Evolutionary conservation across 2,888 invertebrate genomes (phyloP).

Genomic region (Nycteola revayana): DNA sequence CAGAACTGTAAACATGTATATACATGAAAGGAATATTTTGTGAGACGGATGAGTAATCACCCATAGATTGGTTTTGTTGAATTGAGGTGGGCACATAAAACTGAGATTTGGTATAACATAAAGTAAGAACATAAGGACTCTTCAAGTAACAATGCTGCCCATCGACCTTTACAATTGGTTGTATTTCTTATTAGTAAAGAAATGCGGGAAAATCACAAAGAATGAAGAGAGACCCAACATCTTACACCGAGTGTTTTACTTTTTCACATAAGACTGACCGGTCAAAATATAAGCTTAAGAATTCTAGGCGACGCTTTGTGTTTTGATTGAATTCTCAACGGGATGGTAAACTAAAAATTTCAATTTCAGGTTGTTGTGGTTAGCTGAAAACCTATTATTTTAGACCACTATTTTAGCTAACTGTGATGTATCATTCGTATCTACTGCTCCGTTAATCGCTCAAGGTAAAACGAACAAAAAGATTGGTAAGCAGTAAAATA

Average conservation of each 20-base stretch:
- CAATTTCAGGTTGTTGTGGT: too few species aligned
- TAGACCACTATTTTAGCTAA: too few species aligned
- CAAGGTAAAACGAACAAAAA: conserved; percentile 27
- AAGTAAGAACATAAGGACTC: conserved; percentile 43
- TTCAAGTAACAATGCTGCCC: conserved; percentile 45
- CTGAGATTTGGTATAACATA: conserved; percentile 38
- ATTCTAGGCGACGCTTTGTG: too few species aligned
- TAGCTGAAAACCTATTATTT: too few species aligned
- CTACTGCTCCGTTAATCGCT: conserved; percentile 17
- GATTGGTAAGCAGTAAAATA: conserved; percentile 16
- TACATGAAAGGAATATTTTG: neutral
- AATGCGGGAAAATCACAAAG: conserved; percentile 9
- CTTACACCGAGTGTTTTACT: too few species aligned
- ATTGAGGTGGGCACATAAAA: conserved; percentile 22
- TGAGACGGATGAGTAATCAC: conserved; percentile 3
- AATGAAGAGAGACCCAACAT: neutral
- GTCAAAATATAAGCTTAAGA: too few species aligned
- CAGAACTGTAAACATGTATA: conserved; percentile 8
- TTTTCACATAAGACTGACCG: too few species aligned
- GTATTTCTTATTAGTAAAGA: conserved; percentile 28
- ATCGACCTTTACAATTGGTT: conserved; percentile 39
- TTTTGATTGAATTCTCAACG: too few species aligned
- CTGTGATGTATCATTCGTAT: too few species aligned
- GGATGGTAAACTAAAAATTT: too few species aligned
- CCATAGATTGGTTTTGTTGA: conserved; percentile 16